These are phyloP conservation scores for Andrena marginata DNA, from an alignment of 2,888 invertebrate species.

Conservation along the genomic window DNA sequence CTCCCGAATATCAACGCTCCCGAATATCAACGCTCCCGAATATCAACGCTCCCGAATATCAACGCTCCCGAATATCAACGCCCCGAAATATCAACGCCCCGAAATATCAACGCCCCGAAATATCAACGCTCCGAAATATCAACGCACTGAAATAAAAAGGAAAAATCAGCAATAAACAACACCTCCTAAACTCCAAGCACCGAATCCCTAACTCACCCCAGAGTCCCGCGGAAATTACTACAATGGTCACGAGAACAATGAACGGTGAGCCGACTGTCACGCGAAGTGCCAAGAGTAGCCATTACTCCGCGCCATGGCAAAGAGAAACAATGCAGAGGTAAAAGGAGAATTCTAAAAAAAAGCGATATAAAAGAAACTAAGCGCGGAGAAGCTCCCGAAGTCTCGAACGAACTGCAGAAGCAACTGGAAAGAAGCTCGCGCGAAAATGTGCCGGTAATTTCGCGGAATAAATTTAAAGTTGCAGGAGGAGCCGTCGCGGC, in stretches of 20 bases:
- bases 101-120: no score
- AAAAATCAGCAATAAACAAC: no score
- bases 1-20: no score
- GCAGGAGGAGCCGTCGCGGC: not conserved
- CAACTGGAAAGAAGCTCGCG: not conserved
- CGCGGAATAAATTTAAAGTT: constrained; percentile 40
- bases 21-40: no score
- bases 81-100: no score
- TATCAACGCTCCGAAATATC: no score
- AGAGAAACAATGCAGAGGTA: constrained; percentile 14
- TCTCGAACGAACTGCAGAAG: not conserved
- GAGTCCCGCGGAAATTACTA: not conserved
- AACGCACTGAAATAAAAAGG: no score
- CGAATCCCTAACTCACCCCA: not conserved
- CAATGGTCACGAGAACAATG: constrained; percentile 2
- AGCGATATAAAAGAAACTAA: not conserved
- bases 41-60: no score
- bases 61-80: no score
- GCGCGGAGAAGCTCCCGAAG: not conserved
- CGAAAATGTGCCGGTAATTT: constrained; percentile 16
- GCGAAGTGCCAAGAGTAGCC: not conserved
- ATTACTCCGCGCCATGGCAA: not conserved
- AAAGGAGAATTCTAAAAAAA: not conserved
- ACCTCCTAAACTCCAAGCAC: no score
- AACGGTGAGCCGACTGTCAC: not conserved